A percentile compares a stretch with the other conserved stretches of the same genome.
Evolutionary conservation across 1,140 invertebrate species (phyloP).

Genomic region (Bursaphelenchus mucronatus): DNA sequence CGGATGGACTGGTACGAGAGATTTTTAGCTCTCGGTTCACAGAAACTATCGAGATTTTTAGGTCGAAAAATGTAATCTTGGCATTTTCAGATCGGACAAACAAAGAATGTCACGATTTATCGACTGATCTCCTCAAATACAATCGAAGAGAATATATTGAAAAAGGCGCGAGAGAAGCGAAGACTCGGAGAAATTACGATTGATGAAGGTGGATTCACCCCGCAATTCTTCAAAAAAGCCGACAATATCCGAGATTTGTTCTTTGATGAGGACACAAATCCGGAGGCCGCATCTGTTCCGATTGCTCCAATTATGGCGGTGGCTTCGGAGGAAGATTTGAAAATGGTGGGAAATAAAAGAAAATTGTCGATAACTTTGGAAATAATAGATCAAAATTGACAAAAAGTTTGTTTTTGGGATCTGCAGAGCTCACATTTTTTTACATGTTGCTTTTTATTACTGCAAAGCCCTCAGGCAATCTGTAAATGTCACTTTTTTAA

Average conservation of each 20-base stretch:
- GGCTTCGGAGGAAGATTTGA: neutral
- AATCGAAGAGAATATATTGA: constrained; percentile 97
- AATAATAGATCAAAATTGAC: neutral
- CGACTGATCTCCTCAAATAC: constrained; percentile 90
- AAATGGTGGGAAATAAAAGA: constrained; percentile 13
- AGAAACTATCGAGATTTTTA: neutral
- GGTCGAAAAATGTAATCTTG: neutral
- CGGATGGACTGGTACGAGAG: too few species aligned
- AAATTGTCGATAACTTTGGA: neutral
- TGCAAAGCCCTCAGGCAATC: too few species aligned
- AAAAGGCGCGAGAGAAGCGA: constrained; percentile 96
- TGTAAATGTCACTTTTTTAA: too few species aligned
- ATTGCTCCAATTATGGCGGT: constrained; percentile 27
- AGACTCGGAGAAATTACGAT: constrained; percentile 92
- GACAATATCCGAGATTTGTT: constrained; percentile 59
- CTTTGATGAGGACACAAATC: constrained; percentile 35
- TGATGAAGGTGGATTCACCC: constrained; percentile 97
- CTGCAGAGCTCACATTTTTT: too few species aligned
- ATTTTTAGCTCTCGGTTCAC: too few species aligned
- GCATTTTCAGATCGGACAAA: constrained; percentile 83
- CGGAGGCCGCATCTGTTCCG: neutral
- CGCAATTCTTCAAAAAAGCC: constrained; percentile 86
- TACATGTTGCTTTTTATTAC: too few species aligned
- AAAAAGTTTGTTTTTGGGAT: too few species aligned
- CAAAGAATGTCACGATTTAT: constrained; percentile 97